phyloP scores from a whole-genome alignment of 2,888 invertebrate genomes.

The Amiota communis region DNA sequence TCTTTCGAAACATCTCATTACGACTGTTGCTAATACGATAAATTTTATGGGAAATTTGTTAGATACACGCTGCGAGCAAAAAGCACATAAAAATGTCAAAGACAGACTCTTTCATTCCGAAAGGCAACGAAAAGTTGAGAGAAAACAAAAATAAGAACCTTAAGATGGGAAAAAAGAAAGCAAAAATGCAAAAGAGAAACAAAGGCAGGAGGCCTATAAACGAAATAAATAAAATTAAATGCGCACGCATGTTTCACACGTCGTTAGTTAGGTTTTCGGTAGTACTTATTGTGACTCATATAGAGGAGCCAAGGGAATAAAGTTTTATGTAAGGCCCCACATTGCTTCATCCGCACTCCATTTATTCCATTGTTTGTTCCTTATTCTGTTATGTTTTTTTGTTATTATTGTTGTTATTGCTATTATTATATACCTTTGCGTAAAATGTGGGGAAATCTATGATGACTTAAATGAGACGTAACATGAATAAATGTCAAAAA shows the following conservation, averaged over 20 bases:
- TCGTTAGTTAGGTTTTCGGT: conserved; percentile 19
- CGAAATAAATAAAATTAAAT: conserved; percentile 21
- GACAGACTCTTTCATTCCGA: background rate
- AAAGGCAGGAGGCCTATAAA: conserved; percentile 30
- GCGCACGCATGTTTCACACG: conserved; percentile 34
- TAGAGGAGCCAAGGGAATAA: background rate
- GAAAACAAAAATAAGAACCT: background rate
- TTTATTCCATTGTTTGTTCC: background rate
- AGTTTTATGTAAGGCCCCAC: background rate
- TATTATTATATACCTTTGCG: too few species aligned
- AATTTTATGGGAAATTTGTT: background rate
- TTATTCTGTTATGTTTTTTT: background rate
- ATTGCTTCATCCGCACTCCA: background rate
- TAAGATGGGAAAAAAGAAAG: conserved; percentile 33
- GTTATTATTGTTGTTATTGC: background rate
- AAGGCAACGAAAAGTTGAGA: background rate
- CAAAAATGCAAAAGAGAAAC: background rate
- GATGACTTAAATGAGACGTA: conserved; percentile 48
- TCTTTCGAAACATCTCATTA: background rate
- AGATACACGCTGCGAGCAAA: background rate
- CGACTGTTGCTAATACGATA: conserved; percentile 4
- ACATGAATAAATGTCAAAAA: conserved; percentile 49
- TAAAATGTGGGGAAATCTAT: background rate
- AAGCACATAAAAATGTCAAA: conserved; percentile 23
- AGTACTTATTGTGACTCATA: too few species aligned